Conservation (phyloP, 2,888 invertebrate genomes). For the Malthinus flaveolus region DNA sequence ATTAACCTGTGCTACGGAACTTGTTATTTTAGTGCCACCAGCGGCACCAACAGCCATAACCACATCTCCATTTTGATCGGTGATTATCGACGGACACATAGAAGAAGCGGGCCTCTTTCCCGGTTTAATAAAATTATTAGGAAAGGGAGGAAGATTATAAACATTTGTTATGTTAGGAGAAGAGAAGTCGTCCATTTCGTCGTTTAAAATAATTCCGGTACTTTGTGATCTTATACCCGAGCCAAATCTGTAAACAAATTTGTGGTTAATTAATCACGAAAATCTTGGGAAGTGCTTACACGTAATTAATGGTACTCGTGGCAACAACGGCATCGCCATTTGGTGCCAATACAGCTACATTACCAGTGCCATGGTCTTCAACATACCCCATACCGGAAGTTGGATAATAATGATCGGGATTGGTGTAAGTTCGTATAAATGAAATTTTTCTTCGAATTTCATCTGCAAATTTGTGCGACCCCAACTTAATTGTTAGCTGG, state of each 20-base stretch:
- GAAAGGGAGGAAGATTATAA: constrained; percentile 78
- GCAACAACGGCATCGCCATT: constrained; percentile 90
- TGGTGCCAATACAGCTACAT: constrained; percentile 77
- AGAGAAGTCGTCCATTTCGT: constrained; percentile 90
- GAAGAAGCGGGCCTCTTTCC: constrained; percentile 87
- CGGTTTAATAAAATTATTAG: constrained; percentile 80
- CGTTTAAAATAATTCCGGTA: constrained; percentile 83
- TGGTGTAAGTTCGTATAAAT: constrained; percentile 64
- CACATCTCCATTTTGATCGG: constrained; percentile 66
- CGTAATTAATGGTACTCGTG: constrained; percentile 87
- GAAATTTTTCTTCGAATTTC: constrained; percentile 53
- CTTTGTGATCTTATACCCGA: constrained; percentile 70
- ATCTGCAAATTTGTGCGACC: not conserved
- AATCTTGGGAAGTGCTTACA: constrained; percentile 60
- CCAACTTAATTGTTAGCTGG: constrained; percentile 40
- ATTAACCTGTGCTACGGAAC: constrained; percentile 70
- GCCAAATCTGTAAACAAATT: constrained; percentile 70
- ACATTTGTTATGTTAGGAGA: constrained; percentile 66
- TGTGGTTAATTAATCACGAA: constrained; percentile 11
- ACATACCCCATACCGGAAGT: constrained; percentile 59
- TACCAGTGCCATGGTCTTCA: constrained; percentile 87
- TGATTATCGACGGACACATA: constrained; percentile 83
- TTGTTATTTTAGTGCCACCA: constrained; percentile 89
- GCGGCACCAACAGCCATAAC: constrained; percentile 76
- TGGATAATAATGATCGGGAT: constrained; percentile 74